phyloP scores from a whole-genome alignment of 1,140 invertebrate genomes.

The Cydia strobilella region DNA sequence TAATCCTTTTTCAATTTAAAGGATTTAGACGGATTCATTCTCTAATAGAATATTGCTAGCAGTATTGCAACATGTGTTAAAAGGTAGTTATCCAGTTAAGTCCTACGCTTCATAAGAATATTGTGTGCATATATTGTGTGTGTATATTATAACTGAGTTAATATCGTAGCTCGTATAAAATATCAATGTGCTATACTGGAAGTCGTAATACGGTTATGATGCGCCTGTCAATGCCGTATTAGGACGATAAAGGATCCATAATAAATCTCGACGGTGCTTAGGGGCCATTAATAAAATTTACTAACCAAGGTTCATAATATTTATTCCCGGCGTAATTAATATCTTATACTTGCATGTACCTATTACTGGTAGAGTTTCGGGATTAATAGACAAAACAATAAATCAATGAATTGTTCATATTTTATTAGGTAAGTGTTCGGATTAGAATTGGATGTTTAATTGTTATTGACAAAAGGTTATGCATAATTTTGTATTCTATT shows the following conservation, averaged over 20 bases:
- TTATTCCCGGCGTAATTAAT: background rate
- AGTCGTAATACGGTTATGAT: slow-evolving; percentile 28
- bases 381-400: background rate
- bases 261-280: slow-evolving; percentile 14
- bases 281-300: background rate
- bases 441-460: background rate
- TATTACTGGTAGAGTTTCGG: background rate
- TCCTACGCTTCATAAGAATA: background rate
- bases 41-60: background rate
- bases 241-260: slow-evolving; percentile 18
- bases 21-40: background rate
- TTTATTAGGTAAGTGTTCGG: background rate
- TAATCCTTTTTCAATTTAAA: background rate
- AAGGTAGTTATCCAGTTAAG: background rate
- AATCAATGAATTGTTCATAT: background rate
- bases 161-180: slow-evolving; percentile 29
- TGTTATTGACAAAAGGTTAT: no score
- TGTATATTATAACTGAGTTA: slow-evolving; percentile 12
- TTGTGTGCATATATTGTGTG: slow-evolving; percentile 13
- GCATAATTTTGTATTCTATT: no score
- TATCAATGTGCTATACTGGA: slow-evolving; percentile 20
- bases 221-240: slow-evolving; percentile 18
- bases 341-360: background rate
- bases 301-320: background rate
- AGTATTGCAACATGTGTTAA: slow-evolving; percentile 7